Evolutionary conservation across 2,888 invertebrate genomes (phyloP).

Genomic region (Hydrotaea cyrtoneurina): DNA sequence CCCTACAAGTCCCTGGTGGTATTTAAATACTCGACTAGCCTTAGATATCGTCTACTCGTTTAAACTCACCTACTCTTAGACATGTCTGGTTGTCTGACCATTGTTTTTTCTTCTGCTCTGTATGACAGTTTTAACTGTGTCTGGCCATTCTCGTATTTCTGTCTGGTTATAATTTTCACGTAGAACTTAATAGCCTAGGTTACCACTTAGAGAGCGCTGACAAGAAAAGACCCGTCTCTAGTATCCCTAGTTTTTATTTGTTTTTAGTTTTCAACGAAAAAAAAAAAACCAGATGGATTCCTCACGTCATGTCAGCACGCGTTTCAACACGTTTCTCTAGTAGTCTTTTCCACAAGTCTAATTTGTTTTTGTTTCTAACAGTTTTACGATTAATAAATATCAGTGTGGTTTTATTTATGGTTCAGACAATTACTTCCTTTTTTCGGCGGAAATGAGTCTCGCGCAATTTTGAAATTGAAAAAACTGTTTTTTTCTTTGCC

Average conservation of each 20-base stretch:
- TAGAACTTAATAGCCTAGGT: not conserved
- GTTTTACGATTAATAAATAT: not conserved
- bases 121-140: not conserved
- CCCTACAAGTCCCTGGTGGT: not conserved
- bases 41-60: no score
- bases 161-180: not conserved
- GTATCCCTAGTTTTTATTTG: not conserved
- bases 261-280: slow-evolving; percentile 1
- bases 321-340: no score
- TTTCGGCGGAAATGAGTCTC: not conserved
- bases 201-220: not conserved
- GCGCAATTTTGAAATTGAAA: no score
- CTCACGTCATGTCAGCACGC: no score
- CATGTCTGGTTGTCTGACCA: not conserved
- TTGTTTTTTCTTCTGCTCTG: not conserved
- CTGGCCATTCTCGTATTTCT: not conserved
- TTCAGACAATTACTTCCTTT: not conserved
- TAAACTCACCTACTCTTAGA: not conserved
- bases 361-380: not conserved
- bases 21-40: not conserved
- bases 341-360: no score
- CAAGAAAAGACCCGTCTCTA: no score
- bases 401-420: not conserved
- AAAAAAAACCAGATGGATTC: not conserved
- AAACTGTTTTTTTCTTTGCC: not conserved